phyloP scores from a whole-genome alignment of 2,113 vertebrate species.

The Boulengeromyrus knoepffleri region DNA sequence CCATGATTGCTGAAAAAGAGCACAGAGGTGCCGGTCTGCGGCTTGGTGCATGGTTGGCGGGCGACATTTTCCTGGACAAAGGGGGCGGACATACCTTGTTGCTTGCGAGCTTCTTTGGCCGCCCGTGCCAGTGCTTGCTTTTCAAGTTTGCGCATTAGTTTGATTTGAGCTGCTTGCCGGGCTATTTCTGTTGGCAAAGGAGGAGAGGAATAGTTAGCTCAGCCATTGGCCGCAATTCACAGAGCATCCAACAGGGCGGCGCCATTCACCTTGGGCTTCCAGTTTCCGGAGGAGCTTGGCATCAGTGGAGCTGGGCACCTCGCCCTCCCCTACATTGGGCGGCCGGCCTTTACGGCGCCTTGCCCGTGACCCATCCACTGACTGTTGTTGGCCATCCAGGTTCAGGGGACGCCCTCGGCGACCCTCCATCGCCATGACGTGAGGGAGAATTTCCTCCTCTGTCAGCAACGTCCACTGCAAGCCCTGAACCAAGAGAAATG shows the following conservation, averaged over 20 bases:
- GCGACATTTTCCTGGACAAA: background rate
- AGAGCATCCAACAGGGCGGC: background rate
- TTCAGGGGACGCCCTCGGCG: constrained; percentile 71
- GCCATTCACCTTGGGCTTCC: constrained; percentile 79
- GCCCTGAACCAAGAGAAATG: constrained; percentile 60
- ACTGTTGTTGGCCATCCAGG: constrained; percentile 54
- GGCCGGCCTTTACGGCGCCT: constrained; percentile 66
- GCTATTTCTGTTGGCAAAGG: constrained; percentile 76
- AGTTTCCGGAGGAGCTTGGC: constrained; percentile 81
- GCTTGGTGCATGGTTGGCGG: background rate
- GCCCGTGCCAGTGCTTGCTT: constrained; percentile 85
- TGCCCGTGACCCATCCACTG: constrained; percentile 48
- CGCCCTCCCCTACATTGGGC: constrained; percentile 61
- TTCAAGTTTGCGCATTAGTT: constrained; percentile 86
- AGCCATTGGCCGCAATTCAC: too few species aligned
- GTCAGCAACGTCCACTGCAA: constrained; percentile 84
- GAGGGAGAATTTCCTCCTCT: constrained; percentile 75
- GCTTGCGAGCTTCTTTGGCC: constrained; percentile 87
- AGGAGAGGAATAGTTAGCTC: background rate
- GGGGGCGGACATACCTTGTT: constrained; percentile 66
- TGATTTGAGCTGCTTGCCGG: constrained; percentile 89
- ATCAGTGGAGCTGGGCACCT: constrained; percentile 62
- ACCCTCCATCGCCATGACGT: constrained; percentile 81
- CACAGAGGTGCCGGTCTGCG: constrained; percentile 22
- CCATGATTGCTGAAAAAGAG: constrained; percentile 76